Evolutionary conservation across 2,888 invertebrate genomes (phyloP), one percentile per base, ranked within the genome.

Genomic region (Scotopteryx bipunctaria): DNA sequence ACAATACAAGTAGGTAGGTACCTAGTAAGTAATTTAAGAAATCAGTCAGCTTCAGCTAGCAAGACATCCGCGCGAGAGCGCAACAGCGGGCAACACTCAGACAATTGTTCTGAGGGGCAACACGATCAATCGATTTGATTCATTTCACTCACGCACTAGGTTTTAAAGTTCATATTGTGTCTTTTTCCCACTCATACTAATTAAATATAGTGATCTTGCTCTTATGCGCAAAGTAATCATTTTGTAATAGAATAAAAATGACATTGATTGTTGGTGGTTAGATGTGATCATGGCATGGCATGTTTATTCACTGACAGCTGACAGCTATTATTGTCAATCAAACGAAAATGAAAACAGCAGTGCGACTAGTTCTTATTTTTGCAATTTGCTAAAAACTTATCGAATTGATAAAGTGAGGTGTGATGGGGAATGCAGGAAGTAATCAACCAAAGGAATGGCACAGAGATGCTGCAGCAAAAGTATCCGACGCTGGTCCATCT

Each of bases 361-460:
- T 25, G 36, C 36, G 36, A 36, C 19, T 1, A 29, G 13, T 19
- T 15, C 13, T 29, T 13, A 13, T 25, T 27, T 16, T 33, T 44
- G 8, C 8, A 14, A 11, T 11, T 38, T 32, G 11, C 8, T 8
- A 15, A 11, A 25, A 38, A 13, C 13, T 0, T 2, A 8, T 5
- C 27, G 11, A 27, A 11, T 27, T 11, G 14, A 31, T 25, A 29
- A 21, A 19, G 31, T 36, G 37, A 25, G 43, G 27, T 53, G 52
- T 37, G 55, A 95, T 96, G 96, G 96, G 96, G 55, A 96, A 96
- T 78, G 95, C 95, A 60, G 95, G 95, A 54, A 94, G 94, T 73
- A 93, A 92, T 70, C 92, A 92, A 47, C 91, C 94, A 9, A 93
- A 95, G 67, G 96, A 97, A 71, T 93, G 96, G 71, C 94, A 95